A percentile compares a stretch with the other conserved stretches of the same genome.
phyloP scores from a whole-genome alignment of 1,140 invertebrate species.

The Drosophila insularis region DNA sequence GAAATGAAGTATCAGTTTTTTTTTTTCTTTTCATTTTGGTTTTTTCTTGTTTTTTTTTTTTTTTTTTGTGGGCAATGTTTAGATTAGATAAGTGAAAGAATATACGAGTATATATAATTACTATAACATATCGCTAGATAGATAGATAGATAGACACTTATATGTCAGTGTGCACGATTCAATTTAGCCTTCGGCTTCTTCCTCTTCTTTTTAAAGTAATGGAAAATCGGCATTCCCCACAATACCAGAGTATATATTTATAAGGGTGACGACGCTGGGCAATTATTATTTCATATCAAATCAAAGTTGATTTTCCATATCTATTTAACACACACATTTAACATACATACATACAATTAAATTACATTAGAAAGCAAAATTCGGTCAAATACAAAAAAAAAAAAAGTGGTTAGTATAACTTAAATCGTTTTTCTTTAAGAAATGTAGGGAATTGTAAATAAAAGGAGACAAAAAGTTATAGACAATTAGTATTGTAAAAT shows the following conservation, averaged over 20 bases:
- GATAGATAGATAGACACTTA: constrained; percentile 3
- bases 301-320: neutral
- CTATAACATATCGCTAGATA: neutral
- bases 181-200: neutral
- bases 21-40: too few species aligned
- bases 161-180: neutral
- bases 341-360: neutral
- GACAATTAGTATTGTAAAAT: neutral
- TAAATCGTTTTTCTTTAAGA: neutral
- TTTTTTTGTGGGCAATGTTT: neutral
- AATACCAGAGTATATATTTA: neutral
- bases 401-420: neutral
- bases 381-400: neutral
- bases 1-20: neutral
- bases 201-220: neutral
- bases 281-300: neutral
- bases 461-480: neutral
- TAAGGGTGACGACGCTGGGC: neutral
- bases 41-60: neutral
- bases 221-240: neutral
- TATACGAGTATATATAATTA: neutral
- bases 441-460: neutral
- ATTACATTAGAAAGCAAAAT: neutral
- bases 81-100: constrained; percentile 3
- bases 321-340: constrained; percentile 1